phyloP scores from a whole-genome alignment of 2,888 invertebrate genomes.

The Hermaeophaga mercurialis region DNA sequence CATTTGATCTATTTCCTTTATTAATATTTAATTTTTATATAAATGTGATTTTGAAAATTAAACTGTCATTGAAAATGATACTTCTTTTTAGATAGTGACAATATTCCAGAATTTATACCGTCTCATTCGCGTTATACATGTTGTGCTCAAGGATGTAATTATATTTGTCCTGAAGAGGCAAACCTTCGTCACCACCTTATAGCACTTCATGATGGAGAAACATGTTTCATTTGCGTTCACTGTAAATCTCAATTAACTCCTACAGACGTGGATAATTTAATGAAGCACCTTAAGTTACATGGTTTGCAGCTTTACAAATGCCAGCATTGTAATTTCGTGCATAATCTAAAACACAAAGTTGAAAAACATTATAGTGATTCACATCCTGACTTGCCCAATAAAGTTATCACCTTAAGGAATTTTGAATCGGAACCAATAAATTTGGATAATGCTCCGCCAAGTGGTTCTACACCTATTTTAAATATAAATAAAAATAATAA shows the following conservation, averaged over 20 bases:
- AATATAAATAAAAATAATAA: constrained; percentile 52
- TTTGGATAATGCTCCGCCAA: constrained; percentile 38
- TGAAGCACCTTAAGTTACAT: constrained; percentile 78
- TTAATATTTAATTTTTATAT: no score
- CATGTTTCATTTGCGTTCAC: constrained; percentile 66
- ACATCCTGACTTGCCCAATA: constrained; percentile 61
- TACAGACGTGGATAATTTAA: constrained; percentile 53
- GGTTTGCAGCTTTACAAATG: constrained; percentile 75
- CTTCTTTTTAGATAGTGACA: constrained; percentile 33
- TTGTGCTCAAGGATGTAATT: constrained; percentile 71
- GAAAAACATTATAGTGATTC: constrained; percentile 70
- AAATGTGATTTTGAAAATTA: no score
- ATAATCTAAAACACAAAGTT: constrained; percentile 66
- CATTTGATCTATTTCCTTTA: no score
- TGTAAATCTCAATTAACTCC: constrained; percentile 66
- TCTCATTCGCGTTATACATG: constrained; percentile 66
- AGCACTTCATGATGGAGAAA: constrained; percentile 69
- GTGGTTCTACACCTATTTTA: background rate
- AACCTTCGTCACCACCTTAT: constrained; percentile 76
- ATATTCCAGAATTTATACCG: constrained; percentile 45
- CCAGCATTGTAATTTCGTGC: constrained; percentile 69
- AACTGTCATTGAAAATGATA: no score
- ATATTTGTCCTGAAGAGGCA: constrained; percentile 72
- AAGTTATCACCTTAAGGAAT: constrained; percentile 56
- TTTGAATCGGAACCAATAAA: constrained; percentile 47